phyloP scores from a whole-genome alignment of 2,113 vertebrate genomes.

The Tragelaphus buxtoni region DNA sequence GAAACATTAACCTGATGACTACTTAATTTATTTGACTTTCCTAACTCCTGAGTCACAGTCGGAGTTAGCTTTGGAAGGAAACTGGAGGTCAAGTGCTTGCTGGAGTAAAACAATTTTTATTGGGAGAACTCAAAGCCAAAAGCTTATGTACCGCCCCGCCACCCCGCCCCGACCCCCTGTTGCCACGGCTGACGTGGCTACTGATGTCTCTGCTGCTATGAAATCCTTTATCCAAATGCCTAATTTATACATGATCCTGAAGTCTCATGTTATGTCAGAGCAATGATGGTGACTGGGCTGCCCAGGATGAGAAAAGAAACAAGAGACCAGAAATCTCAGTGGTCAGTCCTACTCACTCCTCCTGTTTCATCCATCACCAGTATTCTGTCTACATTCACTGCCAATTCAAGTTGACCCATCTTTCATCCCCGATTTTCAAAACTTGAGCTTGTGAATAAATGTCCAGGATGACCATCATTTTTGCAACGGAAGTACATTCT shows the following conservation, averaged over 20 bases:
- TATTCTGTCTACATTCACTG: neutral
- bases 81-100: neutral
- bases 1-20: neutral
- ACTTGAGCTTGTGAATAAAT: neutral
- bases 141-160: neutral
- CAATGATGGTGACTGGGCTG: neutral
- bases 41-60: conserved; percentile 10
- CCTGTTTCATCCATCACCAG: neutral
- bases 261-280: neutral
- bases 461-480: neutral
- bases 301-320: neutral
- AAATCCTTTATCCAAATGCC: neutral
- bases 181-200: neutral
- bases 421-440: neutral
- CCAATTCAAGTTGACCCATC: neutral
- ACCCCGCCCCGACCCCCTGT: too few relatives aligned
- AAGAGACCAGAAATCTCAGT: neutral
- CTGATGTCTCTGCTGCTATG: neutral
- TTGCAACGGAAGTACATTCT: neutral
- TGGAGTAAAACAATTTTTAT: neutral
- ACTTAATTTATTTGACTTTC: conserved; percentile 25
- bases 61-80: conserved; percentile 3
- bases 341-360: fast-evolving
- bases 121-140: neutral
- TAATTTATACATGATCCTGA: neutral